Conservation (phyloP, 2,888 invertebrate genomes). For the Lysandra bellargus region DNA sequence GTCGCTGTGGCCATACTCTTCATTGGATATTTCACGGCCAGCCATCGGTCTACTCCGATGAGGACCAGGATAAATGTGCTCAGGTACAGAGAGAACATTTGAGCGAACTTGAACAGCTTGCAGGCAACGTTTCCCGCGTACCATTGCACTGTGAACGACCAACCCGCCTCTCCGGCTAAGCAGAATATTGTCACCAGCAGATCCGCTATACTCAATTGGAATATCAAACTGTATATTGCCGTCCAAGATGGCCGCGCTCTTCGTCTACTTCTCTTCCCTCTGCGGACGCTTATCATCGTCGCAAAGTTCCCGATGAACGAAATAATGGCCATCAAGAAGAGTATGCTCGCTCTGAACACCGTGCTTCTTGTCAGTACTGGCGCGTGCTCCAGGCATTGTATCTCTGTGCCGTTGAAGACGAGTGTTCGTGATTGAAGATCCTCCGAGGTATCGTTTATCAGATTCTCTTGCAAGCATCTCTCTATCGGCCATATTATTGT, state of each 20-base stretch:
- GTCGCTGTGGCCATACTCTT: slow-evolving; percentile 84
- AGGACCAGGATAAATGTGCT: slow-evolving; percentile 91
- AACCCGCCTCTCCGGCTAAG: slow-evolving; percentile 89
- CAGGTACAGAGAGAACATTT: slow-evolving; percentile 90
- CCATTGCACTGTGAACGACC: slow-evolving; percentile 91
- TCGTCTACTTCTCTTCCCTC: slow-evolving; percentile 80
- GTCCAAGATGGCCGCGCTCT: slow-evolving; percentile 83
- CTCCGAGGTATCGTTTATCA: slow-evolving; percentile 54
- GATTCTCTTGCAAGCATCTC: slow-evolving; percentile 56
- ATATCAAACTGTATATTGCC: slow-evolving; percentile 87
- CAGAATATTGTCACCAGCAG: slow-evolving; percentile 90
- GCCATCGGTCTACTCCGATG: slow-evolving; percentile 90
- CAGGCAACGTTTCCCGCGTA: slow-evolving; percentile 87
- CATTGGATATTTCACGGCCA: slow-evolving; percentile 90
- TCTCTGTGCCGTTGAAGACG: slow-evolving; percentile 58
- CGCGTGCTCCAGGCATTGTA: slow-evolving; percentile 82
- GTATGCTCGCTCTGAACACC: slow-evolving; percentile 83
- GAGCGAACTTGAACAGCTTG: slow-evolving; percentile 89
- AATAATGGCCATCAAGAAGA: slow-evolving; percentile 85
- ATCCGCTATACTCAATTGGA: slow-evolving; percentile 91
- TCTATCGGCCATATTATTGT: slow-evolving; percentile 59
- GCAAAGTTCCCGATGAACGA: slow-evolving; percentile 88
- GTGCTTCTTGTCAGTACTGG: slow-evolving; percentile 84
- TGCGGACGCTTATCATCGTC: slow-evolving; percentile 87
- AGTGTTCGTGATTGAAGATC: slow-evolving; percentile 13